phyloP scores from a whole-genome alignment of 2,113 vertebrate species.

The Eptesicus fuscus region DNA sequence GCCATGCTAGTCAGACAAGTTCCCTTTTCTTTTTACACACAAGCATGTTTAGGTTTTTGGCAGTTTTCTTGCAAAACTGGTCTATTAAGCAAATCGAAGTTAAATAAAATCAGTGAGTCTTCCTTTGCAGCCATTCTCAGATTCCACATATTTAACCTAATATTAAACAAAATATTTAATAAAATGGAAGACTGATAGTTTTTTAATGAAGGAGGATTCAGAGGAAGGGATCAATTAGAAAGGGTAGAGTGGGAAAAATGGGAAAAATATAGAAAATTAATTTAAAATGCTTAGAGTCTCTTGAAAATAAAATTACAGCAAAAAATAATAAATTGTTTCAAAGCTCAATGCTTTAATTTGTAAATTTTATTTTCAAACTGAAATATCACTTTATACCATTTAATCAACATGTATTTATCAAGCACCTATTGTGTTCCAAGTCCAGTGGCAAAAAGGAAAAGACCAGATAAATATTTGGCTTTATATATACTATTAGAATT shows the following conservation, averaged over 20 bases:
- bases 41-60: background rate
- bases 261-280: background rate
- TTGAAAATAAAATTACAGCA: constrained; percentile 50
- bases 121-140: background rate
- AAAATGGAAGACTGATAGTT: background rate
- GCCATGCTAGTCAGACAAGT: no score
- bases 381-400: constrained; percentile 31
- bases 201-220: constrained; percentile 5
- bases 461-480: background rate
- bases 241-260: background rate
- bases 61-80: background rate
- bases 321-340: constrained; percentile 56
- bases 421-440: constrained; percentile 13
- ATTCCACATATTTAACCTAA: background rate
- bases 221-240: background rate
- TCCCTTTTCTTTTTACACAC: background rate
- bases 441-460: constrained; percentile 54
- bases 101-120: background rate
- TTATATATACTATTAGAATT: constrained; percentile 18
- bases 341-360: constrained; percentile 45
- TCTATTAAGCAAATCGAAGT: background rate
- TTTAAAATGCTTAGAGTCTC: constrained; percentile 14
- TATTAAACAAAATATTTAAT: background rate
- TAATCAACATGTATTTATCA: constrained; percentile 46
- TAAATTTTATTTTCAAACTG: constrained; percentile 59